These are phyloP conservation scores for Cynaeus angustus DNA, from an alignment of 2,888 invertebrate genomes.

Conservation along the genomic window DNA sequence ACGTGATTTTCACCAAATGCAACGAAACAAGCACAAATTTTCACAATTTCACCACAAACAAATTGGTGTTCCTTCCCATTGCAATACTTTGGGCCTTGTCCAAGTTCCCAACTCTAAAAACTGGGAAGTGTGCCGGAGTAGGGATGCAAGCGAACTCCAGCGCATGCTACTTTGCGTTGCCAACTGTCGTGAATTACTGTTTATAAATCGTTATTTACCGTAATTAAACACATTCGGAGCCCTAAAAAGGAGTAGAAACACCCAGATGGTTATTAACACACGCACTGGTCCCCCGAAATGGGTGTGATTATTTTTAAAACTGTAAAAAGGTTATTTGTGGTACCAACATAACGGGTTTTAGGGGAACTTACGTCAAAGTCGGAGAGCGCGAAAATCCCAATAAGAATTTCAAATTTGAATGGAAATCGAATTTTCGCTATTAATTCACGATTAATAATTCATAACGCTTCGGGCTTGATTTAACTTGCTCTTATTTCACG, in stretches of 20 bases:
- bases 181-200: constrained; percentile 27
- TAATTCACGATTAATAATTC: constrained; percentile 17
- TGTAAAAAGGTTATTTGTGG: constrained; percentile 7
- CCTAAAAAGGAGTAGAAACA: neutral
- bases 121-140: constrained; percentile 45
- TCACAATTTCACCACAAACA: constrained; percentile 26
- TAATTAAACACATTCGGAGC: neutral
- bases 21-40: constrained; percentile 16
- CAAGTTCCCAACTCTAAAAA: constrained; percentile 50
- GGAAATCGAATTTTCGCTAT: constrained; percentile 4
- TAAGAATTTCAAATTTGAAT: constrained; percentile 1
- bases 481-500: no score
- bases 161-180: constrained; percentile 43
- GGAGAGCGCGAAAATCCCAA: constrained; percentile 13
- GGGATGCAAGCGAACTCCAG: constrained; percentile 38
- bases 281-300: no score
- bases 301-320: no score
- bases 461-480: constrained; percentile 9
- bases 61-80: constrained; percentile 37
- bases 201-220: constrained; percentile 2
- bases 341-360: constrained; percentile 18
- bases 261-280: no score
- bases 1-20: constrained; percentile 6
- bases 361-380: constrained; percentile 25
- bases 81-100: constrained; percentile 50